Evolutionary conservation across 2,797 vertebrate genomes (phyloP), one percentile per base, ranked within the genome.

Genomic region (Petrocephalus schoutedeni): DNA sequence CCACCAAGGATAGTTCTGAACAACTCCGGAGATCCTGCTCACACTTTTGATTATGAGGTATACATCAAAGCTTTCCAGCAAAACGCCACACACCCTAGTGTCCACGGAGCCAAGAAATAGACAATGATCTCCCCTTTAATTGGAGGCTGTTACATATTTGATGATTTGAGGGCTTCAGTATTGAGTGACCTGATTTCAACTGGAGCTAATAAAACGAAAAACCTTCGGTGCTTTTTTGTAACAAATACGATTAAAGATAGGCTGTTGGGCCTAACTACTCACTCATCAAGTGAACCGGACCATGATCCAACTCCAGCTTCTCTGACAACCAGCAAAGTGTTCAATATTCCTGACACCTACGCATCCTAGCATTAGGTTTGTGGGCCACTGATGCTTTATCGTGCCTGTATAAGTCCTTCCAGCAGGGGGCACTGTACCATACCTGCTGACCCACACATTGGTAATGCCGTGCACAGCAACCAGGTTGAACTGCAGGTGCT

Each of bases 401-500:
- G 8, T 7, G 58, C 5, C n/a, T 14, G 16, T 61, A 36, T 28
- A 6, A 2, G 14, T 45, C 51, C 57, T n/a, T n/a, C 53, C 49
- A 82, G 36, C 56, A 86, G 85, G 64, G 74, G 80, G 67, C 12
- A 21, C 28, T 56, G 28, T 9, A 8, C 51, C 95, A 95, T 93
- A 99, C 98, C 97, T 97, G 94, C 96, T 97, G 90, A 99, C 94
- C 98, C 98, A 99, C 89, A 89, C 91, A 92, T 94, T 89, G 16
- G 96, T 95, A 94, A 99, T 97, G 90, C 98, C 97, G 89, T 99
- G 98, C 86, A 97, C 92, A 58, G 97, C 97, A 91, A 97, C 98
- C 90, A 99, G 89, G 80, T 97, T 98, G 93, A 99, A 99, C 89
- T 99, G 97, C 71, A 99, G 96, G 90, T 99, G 97, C 90, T 99